Evolutionary conservation across 2,113 vertebrate genomes (phyloP), one percentile per base, ranked within the genome.

Genomic region (Narcine bancroftii): DNA sequence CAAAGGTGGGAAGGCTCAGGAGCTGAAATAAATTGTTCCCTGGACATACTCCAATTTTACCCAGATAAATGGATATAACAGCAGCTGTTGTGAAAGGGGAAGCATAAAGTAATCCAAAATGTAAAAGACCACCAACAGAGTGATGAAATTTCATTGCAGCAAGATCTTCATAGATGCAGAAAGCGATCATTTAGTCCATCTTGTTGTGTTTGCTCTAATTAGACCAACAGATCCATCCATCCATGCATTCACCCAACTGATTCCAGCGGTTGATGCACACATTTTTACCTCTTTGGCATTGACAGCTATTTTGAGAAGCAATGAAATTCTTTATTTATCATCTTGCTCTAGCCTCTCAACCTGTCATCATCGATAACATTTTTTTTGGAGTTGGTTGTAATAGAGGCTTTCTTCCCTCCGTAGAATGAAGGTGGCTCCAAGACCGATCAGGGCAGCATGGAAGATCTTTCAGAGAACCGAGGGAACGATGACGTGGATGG

Each of bases 361-460:
- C 21, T 47, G 39, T 79, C 26, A 7, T 79, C 76, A 47, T 79
- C n/a, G 56, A 33, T 79, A 47, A 24, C 47, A 9, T 11, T 11
- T 83, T 83, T 83, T 7, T 83, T n/a, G n/a, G 79, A 83, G 47
- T 53, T 83, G 9, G 26, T 47, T 6, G 9, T 69, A 45, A 65
- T 15, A 7, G 6, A 7, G 6, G 13, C 21, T 69, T 91, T 87
- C 39, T 79, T 92, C 33, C 65, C 71, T 45, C 0, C 17, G 60
- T 94, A 99, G 97, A 99, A 98, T 0, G 98, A 97, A 92, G 97
- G 97, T 93, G 98, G 97, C 39, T 91, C 89, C 93, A 97, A 97
- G 94, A 93, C 97, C 0, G 97, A 98, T 93, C 97, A 96, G 17
- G 97, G 98, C 92, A 99, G 98, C 94, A 93, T 98, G 93, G 98